Evolutionary conservation across 1,140 invertebrate species (phyloP), one percentile per base, ranked within the genome.

Genomic region (Drosophila neocordata): DNA sequence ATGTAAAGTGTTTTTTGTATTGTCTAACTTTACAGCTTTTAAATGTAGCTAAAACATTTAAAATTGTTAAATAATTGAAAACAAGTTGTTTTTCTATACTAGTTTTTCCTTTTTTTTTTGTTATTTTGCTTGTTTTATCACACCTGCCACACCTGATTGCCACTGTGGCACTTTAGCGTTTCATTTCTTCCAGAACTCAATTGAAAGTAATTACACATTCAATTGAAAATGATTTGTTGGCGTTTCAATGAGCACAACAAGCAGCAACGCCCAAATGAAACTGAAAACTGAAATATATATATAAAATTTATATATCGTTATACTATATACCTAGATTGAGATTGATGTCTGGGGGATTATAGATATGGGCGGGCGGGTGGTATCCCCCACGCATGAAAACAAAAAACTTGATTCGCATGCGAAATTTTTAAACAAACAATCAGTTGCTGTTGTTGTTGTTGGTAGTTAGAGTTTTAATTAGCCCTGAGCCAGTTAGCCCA

Each of bases 401-500:
- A 22, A 27, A 56, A 53, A 56, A 56, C 53, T 56, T 56, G 53
- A 56, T 72, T 75, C 65, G 66, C 57, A 59, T 75, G 72, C 72
- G 72, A 79, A 73, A 65, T 70, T 34, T 66, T 66, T 63, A 79
- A 48, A 48, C 41, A 48, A 48, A 48, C 41, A 48, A 48, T 48
- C 15, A 48, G 15, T 48, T 31, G 27, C 7, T 31, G 27, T 31
- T 31, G 27, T 31, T 31, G 27, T 31, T 31, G 70, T 57, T 61
- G 51, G 18, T 62, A 34, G 56, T 57, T 37, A 52, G 66, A 72
- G 75, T 79, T 88, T 88, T 88, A 88, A 88, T 88, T 88, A 88
- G 79, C 76, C 76, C 79, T 88, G 79, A 88, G 83, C 83, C 76
- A 88, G 79, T 87, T 88, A 66, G 67, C 73, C 83, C 75, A 83